These are phyloP conservation scores for Clarias gariepinus DNA, from an alignment of 2,113 vertebrate species.

Conservation along the genomic window DNA sequence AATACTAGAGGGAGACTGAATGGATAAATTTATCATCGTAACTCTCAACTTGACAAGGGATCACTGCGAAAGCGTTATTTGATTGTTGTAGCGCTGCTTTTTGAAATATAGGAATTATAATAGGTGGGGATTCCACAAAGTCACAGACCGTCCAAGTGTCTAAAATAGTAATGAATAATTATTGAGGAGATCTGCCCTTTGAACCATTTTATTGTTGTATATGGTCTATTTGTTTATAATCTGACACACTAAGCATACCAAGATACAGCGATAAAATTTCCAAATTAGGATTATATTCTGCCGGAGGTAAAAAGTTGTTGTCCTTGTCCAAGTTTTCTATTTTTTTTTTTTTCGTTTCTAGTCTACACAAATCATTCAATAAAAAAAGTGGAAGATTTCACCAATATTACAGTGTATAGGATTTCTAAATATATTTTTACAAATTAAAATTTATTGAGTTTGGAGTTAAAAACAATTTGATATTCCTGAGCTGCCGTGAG, in stretches of 20 bases:
- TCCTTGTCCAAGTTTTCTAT: too few relatives aligned
- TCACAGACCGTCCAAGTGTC: background rate
- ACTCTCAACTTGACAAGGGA: background rate
- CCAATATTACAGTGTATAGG: background rate
- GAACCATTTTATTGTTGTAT: background rate
- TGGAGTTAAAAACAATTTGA: background rate
- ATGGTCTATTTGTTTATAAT: background rate
- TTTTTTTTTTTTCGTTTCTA: too few relatives aligned
- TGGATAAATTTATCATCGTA: background rate
- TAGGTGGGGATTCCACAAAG: background rate
- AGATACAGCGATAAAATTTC: background rate
- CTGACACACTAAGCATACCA: background rate
- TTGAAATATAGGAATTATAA: background rate
- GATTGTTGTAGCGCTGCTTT: background rate
- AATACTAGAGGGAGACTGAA: background rate
- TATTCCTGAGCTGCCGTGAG: background rate
- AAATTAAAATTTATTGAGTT: background rate
- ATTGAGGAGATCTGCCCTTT: background rate
- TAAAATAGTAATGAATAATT: background rate
- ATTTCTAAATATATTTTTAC: background rate
- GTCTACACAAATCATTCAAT: background rate
- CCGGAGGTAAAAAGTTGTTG: background rate
- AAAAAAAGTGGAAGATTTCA: background rate
- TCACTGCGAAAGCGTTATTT: background rate
- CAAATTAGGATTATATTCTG: background rate